Percentiles rank a stretch among this genome's conserved stretches.
phyloP scores from a whole-genome alignment of 2,113 vertebrate species.

The Phaethornis superciliosus region DNA sequence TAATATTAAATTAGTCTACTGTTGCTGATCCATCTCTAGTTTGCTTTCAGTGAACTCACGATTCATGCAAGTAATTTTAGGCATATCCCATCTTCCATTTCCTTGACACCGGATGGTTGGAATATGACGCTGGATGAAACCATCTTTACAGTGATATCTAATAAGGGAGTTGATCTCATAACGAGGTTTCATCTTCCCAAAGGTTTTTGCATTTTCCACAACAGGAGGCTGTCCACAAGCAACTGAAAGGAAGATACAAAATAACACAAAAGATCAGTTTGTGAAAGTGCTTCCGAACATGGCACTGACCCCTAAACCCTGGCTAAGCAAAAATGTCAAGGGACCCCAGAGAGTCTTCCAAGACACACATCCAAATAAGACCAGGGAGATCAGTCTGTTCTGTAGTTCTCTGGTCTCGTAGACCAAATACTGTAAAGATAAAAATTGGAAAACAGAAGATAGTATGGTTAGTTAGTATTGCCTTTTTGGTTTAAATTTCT shows the following conservation, averaged over 20 bases:
- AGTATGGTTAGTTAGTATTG: background rate
- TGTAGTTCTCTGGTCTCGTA: background rate
- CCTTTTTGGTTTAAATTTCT: background rate
- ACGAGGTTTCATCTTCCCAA: slow-evolving; percentile 87
- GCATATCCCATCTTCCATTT: slow-evolving; percentile 91
- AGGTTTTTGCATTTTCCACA: slow-evolving; percentile 92
- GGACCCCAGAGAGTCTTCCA: background rate
- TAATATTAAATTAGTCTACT: background rate
- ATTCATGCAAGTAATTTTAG: slow-evolving; percentile 93
- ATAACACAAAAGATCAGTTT: background rate
- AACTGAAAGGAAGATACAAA: slow-evolving; percentile 75
- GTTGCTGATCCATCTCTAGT: background rate
- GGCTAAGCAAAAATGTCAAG: background rate
- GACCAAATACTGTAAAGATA: background rate
- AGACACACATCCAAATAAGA: background rate
- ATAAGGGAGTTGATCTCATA: slow-evolving; percentile 97
- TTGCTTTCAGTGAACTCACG: slow-evolving; percentile 85
- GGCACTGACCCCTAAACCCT: background rate
- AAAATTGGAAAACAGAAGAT: background rate
- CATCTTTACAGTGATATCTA: slow-evolving; percentile 92
- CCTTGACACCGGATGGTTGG: slow-evolving; percentile 93
- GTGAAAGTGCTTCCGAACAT: background rate
- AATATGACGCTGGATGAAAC: slow-evolving; percentile 94
- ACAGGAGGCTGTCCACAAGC: slow-evolving; percentile 92
- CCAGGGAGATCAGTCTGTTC: background rate